Conservation (phyloP, 2,888 invertebrate species). For the Spicauda simplicius region DNA sequence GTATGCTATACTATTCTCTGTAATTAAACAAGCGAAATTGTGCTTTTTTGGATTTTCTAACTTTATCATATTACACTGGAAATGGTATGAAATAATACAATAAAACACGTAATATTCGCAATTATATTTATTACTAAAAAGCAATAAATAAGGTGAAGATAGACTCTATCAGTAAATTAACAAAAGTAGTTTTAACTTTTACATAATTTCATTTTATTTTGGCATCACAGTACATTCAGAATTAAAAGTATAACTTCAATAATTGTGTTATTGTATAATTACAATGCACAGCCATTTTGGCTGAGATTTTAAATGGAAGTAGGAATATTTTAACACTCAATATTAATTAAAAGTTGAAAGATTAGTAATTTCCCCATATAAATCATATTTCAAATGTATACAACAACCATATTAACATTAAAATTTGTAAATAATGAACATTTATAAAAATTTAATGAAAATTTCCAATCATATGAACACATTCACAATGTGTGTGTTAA, state of each 20-base stretch:
- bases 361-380: conserved; percentile 7
- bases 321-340: background rate
- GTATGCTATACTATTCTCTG: too few species aligned
- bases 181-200: conserved; percentile 68
- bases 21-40: too few species aligned
- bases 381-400: background rate
- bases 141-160: conserved; percentile 81
- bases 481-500: conserved; percentile 21
- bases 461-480: conserved; percentile 26
- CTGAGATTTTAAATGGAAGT: conserved; percentile 11
- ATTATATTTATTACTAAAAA: conserved; percentile 76
- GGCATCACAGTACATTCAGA: conserved; percentile 79
- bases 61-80: too few species aligned
- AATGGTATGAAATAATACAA: background rate
- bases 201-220: conserved; percentile 69
- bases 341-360: background rate
- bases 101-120: conserved; percentile 44
- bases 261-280: conserved; percentile 29
- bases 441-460: conserved; percentile 27
- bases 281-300: background rate
- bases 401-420: conserved; percentile 7
- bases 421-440: conserved; percentile 20
- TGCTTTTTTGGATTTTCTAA: too few species aligned
- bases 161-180: conserved; percentile 81
- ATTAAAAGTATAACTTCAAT: conserved; percentile 47